These are phyloP conservation scores for Steromphala cineraria DNA, from an alignment of 2,888 invertebrate genomes.

Conservation along the genomic window DNA sequence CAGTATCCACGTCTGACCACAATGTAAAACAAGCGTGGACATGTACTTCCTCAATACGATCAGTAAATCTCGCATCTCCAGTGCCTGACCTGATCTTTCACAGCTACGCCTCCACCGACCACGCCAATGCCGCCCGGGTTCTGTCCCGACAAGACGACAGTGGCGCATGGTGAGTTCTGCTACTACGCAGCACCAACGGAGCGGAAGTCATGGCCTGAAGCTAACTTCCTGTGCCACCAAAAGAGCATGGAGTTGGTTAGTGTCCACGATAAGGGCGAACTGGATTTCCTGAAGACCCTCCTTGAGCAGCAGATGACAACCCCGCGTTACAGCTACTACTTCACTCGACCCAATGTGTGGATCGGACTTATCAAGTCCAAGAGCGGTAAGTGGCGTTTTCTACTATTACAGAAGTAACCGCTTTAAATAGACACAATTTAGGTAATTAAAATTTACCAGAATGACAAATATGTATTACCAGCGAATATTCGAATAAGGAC, in stretches of 20 bases:
- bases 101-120: background rate
- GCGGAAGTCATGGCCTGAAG: constrained; percentile 28
- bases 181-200: background rate
- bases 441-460: too few species aligned
- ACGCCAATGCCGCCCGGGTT: constrained; percentile 12
- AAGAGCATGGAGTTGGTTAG: constrained; percentile 18
- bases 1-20: too few species aligned
- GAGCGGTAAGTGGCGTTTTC: background rate
- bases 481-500: too few species aligned
- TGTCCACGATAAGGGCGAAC: constrained; percentile 17
- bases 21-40: too few species aligned
- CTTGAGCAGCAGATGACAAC: background rate
- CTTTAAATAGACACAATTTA: too few species aligned
- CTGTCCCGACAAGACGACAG: constrained; percentile 21
- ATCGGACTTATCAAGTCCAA: background rate
- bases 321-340: background rate
- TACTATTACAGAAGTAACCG: too few species aligned
- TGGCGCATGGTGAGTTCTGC: constrained; percentile 4
- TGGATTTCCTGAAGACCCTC: background rate
- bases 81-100: background rate
- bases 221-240: constrained; percentile 15
- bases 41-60: too few species aligned
- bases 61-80: too few species aligned
- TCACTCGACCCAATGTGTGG: constrained; percentile 11
- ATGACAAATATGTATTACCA: too few species aligned